Percentiles rank a stretch among this genome's conserved stretches.
These are phyloP conservation scores for Amphiprion clarkii DNA, from an alignment of 2,797 vertebrate species.

Conservation along the genomic window DNA sequence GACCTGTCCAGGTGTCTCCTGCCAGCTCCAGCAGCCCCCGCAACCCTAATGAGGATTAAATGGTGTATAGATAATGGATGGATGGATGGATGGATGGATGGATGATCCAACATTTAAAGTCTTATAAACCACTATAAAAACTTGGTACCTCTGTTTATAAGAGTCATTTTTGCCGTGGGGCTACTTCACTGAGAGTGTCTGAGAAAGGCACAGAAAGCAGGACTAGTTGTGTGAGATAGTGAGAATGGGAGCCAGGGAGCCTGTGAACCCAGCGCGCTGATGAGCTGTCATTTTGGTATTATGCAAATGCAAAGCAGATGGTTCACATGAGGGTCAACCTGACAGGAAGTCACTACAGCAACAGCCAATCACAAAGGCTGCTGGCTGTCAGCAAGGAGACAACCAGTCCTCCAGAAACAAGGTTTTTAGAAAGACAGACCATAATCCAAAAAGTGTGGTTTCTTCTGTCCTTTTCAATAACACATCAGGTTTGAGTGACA, in stretches of 20 bases:
- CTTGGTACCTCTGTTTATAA: not conserved
- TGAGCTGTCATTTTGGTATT: constrained; percentile 77
- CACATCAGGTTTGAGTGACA: not conserved
- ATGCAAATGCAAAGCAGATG: constrained; percentile 77
- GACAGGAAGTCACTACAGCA: constrained; percentile 67
- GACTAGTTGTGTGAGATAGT: constrained; percentile 33
- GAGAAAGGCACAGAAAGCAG: constrained; percentile 8
- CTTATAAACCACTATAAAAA: too few species aligned
- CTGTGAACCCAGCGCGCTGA: constrained; percentile 64
- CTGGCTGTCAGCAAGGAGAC: constrained; percentile 51
- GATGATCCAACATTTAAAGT: too few species aligned
- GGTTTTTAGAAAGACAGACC: constrained; percentile 50
- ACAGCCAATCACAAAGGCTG: constrained; percentile 60
- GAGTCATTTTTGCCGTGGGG: constrained; percentile 2
- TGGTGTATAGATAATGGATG: too few species aligned
- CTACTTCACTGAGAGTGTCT: constrained; percentile 6
- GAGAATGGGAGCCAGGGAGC: constrained; percentile 33
- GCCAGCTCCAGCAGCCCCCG: too few species aligned
- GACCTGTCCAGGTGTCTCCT: too few species aligned
- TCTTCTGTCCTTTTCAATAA: constrained; percentile 8
- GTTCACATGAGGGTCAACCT: constrained; percentile 78
- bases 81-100: too few species aligned
- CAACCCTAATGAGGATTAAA: too few species aligned
- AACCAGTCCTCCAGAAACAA: constrained; percentile 47
- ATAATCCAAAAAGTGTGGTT: constrained; percentile 49